Evolutionary conservation across 1,140 invertebrate genomes (phyloP).

Genomic region (Trichomalopsis sarcophagae): DNA sequence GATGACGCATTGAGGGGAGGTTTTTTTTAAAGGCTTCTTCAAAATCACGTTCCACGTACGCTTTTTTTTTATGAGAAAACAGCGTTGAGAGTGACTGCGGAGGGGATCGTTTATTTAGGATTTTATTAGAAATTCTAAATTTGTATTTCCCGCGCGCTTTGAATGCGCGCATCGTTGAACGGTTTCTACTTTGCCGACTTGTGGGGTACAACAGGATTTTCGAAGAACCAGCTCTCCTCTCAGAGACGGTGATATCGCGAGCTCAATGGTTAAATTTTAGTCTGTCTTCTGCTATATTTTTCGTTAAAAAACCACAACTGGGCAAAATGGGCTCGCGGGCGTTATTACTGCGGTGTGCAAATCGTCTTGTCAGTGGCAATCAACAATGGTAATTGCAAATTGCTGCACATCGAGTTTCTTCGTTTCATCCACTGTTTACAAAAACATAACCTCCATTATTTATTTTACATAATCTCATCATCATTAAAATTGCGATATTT

Average conservation of each 20-base stretch:
- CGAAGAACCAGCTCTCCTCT: neutral
- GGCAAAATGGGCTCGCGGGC: constrained; percentile 39
- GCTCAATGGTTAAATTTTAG: constrained; percentile 26
- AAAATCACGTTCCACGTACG: too few species aligned
- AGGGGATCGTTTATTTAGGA: too few species aligned
- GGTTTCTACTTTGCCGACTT: neutral
- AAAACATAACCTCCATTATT: constrained; percentile 34
- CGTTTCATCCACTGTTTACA: constrained; percentile 10
- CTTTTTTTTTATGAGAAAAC: too few species aligned
- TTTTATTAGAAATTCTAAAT: too few species aligned
- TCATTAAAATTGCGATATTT: neutral
- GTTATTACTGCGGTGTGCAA: constrained; percentile 22
- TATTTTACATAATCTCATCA: constrained; percentile 37
- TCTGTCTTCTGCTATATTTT: constrained; percentile 37
- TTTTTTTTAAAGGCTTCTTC: too few species aligned
- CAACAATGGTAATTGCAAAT: constrained; percentile 33
- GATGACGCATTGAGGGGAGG: too few species aligned
- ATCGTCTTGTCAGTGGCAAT: constrained; percentile 20
- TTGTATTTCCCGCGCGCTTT: neutral
- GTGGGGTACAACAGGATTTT: neutral
- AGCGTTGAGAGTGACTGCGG: too few species aligned
- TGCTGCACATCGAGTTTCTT: neutral
- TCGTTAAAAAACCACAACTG: neutral
- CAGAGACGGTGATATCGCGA: neutral
- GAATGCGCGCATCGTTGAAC: neutral